phyloP scores from a whole-genome alignment of 2,797 vertebrate genomes.

The Acanthurus tractus region DNA sequence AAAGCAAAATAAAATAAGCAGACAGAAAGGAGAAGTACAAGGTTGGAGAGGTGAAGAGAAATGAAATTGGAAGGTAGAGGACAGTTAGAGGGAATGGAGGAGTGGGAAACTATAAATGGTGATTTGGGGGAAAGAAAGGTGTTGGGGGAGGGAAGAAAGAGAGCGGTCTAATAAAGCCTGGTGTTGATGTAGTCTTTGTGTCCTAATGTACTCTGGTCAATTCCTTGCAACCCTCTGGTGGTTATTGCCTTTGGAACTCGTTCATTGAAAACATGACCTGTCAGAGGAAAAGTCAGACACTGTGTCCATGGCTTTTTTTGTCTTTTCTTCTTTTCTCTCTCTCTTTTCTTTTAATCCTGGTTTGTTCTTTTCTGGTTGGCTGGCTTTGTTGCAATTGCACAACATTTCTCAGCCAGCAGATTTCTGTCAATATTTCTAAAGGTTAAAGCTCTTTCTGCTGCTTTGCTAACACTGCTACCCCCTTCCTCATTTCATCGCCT shows the following conservation, averaged over 20 bases:
- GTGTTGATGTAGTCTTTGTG: constrained; percentile 35
- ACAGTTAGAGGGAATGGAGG: neutral
- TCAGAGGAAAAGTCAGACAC: constrained; percentile 39
- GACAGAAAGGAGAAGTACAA: neutral
- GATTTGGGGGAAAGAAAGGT: neutral
- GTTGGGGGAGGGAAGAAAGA: neutral
- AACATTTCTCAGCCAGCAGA: constrained; percentile 69
- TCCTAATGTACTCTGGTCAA: constrained; percentile 27
- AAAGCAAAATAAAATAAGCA: constrained; percentile 2
- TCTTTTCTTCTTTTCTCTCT: neutral
- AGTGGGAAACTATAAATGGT: constrained; percentile 12
- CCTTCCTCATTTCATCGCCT: constrained; percentile 55
- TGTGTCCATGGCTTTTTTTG: constrained; percentile 13
- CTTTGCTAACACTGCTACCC: constrained; percentile 34
- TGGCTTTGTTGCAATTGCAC: constrained; percentile 65
- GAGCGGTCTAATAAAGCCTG: constrained; percentile 10
- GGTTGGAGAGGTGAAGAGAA: neutral
- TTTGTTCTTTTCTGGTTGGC: constrained; percentile 53
- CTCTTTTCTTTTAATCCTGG: neutral
- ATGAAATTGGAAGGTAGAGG: neutral
- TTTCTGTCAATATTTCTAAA: constrained; percentile 78
- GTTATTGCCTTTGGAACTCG: constrained; percentile 44
- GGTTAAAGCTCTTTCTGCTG: constrained; percentile 72
- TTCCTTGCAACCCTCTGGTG: constrained; percentile 25
- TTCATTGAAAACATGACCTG: constrained; percentile 64